Base-by-base conservation (phyloP, 2,888 invertebrate genomes). In the Drosophila barbarae region DNA sequence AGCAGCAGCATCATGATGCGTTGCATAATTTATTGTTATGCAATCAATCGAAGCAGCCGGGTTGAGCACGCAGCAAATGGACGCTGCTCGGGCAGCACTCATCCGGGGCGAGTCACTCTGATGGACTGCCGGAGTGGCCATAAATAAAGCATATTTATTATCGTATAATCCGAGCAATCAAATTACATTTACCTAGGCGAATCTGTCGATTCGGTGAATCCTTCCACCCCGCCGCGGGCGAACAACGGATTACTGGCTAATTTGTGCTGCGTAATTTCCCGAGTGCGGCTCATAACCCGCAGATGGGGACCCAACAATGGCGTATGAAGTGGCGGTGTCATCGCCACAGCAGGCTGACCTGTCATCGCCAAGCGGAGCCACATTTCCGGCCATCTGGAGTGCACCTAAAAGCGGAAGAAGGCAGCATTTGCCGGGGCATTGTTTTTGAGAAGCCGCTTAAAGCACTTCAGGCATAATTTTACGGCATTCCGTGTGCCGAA, bases 211-310 rank as follows among this genome's bases (percentile, higher is more conserved):
- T 39, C 18, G 32, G 28, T 38, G 26, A 21, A 39, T 39, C 12
- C 38, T 52, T 38, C 13, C 23, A 28, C 8, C 13, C 47, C 67
- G 46, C 21, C 34, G 23, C 50, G n/a, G n/a, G n/a, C 39, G 55
- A 52, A 55, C 70, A 69, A 47, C 36, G 9, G 39, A 26, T 15
- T 18, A 32, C 64, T 49, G 26, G 38, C 58, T 81, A 70, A 71
- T 64, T 77, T 70, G 44, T 67, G 69, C 84, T 74, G 73, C 73
- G 71, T 75, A 77, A 84, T 78, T 77, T 60, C 44, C 41, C 46
- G 35, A 35, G 47, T 34, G 46, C 32, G 47, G 51, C 51, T 28
- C 35, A 52, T 55, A 53, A 38, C 38, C 36, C 52, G 55, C 55
- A 53, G 55, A 38, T 30, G 21, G 18, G 36, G n/a, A 8, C 21